Evolutionary conservation across 2,797 vertebrate species (phyloP), one percentile per base, ranked within the genome.

Genomic region (Heliangelus exortis): DNA sequence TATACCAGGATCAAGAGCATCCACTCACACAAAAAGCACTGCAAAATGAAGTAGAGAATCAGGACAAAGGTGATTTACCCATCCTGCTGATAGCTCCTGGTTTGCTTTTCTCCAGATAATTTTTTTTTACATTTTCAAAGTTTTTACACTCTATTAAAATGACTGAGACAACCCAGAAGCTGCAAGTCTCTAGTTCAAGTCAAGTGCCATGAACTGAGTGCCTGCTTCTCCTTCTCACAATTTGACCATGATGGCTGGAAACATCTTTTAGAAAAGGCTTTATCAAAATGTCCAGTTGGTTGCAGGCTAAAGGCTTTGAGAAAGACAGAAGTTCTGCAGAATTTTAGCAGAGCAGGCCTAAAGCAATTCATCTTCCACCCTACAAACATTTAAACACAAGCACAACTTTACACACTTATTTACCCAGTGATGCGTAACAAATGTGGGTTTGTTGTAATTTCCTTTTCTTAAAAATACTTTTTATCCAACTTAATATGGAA

Each of bases 381-480:
- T 58, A 23, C 58, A 66, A 68, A 50, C 58, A 62, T 25, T 87
- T 80, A 65, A 90, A 74, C 74, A 55, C 59, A 9, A 58, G 57
- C 45, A 23, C 11, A 87, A 82, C 88, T 84, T 89, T 22, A 50
- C 57, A 58, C 65, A 85, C 75, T 68, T 72, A 25, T 58, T 94
- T 73, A 78, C 25, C 45, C 89, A 31, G 68, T 4, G 65, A 85
- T n/a, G 66, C 1, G 0, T 41, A 67, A 77, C 89, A 43, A 92
- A 82, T n/a, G 50, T 4, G 22, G 48, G 34, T 36, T 71, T 89
- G 80, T 48, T 79, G 87, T 92, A 48, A 67, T 69, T 93, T 89
- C 92, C 81, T 87, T 68, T 55, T 28, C 71, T 90, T 75, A 90
- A 90, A 95, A 89, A 72, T 48, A 78, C 39, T n/a, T 72, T 94